Evolutionary conservation across 2,888 invertebrate species (phyloP).

Genomic region (Liopterus haemorrhoidalis): DNA sequence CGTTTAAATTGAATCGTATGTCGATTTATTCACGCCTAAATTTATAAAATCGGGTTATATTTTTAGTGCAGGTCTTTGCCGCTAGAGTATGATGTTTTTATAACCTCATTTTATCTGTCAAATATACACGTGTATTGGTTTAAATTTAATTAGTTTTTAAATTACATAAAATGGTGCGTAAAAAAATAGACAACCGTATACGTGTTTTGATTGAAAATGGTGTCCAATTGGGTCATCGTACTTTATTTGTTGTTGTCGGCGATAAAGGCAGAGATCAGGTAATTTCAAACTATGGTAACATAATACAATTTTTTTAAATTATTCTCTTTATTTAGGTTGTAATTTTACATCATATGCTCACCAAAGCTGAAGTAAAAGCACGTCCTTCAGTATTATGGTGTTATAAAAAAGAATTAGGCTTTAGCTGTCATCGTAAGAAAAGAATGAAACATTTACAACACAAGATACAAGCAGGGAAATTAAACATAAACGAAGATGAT

Average conservation of each 20-base stretch:
- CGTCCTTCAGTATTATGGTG: slow-evolving; percentile 96
- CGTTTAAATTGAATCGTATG: too few relatives aligned
- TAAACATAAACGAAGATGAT: slow-evolving; percentile 89
- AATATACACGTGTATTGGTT: slow-evolving; percentile 10
- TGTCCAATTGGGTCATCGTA: slow-evolving; percentile 80
- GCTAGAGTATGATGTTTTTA: too few relatives aligned
- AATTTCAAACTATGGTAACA: slow-evolving; percentile 29
- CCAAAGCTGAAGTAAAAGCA: slow-evolving; percentile 88
- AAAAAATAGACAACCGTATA: slow-evolving; percentile 95
- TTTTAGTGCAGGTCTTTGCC: too few relatives aligned
- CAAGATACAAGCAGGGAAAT: slow-evolving; percentile 81
- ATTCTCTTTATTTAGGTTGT: slow-evolving; percentile 64
- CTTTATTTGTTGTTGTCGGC: slow-evolving; percentile 91
- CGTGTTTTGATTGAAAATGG: slow-evolving; percentile 96
- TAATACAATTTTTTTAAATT: slow-evolving; percentile 5
- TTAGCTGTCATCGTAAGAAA: slow-evolving; percentile 80
- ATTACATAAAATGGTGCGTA: slow-evolving; percentile 69
- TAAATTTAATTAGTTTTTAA: not conserved
- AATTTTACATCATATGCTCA: slow-evolving; percentile 93
- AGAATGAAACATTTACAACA: slow-evolving; percentile 75
- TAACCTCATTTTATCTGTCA: too few relatives aligned
- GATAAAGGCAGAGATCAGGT: slow-evolving; percentile 96
- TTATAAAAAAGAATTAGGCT: slow-evolving; percentile 75
- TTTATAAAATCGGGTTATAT: too few relatives aligned
- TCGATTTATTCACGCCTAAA: too few relatives aligned